Evolutionary conservation across 2,797 vertebrate genomes (phyloP).

Genomic region (Scolopax rusticola): DNA sequence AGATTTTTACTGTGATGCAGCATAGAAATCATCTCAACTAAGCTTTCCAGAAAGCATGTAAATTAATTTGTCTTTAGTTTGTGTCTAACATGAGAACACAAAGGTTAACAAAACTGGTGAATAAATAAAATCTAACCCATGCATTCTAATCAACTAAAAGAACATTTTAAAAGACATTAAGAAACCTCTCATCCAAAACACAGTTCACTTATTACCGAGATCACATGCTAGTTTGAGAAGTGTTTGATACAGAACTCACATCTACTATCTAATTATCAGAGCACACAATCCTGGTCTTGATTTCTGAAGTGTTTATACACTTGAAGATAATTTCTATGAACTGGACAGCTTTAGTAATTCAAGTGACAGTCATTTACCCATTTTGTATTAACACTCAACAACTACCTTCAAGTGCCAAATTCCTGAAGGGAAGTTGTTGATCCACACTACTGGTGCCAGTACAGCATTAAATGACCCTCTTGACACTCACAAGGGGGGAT

Average conservation of each 20-base stretch:
- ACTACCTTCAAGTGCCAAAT: background rate
- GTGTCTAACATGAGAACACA: background rate
- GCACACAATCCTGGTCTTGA: background rate
- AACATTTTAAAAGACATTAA: background rate
- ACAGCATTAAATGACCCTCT: background rate
- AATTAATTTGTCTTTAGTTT: background rate
- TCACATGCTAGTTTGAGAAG: background rate
- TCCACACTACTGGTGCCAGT: background rate
- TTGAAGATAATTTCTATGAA: background rate
- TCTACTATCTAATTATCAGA: background rate
- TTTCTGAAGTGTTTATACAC: fast-evolving
- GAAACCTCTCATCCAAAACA: background rate
- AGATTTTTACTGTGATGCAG: background rate
- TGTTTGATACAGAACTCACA: background rate
- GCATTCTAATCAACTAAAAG: background rate
- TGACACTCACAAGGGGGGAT: too few relatives aligned
- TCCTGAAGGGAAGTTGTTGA: background rate
- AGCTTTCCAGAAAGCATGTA: background rate
- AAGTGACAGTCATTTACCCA: background rate
- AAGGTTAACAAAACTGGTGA: background rate
- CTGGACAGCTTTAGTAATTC: background rate
- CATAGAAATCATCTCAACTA: background rate
- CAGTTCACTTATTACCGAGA: background rate
- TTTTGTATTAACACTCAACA: background rate
- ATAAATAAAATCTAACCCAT: background rate